phyloP scores from a whole-genome alignment of 1,140 invertebrate species.

The Branchinecta lynchi region DNA sequence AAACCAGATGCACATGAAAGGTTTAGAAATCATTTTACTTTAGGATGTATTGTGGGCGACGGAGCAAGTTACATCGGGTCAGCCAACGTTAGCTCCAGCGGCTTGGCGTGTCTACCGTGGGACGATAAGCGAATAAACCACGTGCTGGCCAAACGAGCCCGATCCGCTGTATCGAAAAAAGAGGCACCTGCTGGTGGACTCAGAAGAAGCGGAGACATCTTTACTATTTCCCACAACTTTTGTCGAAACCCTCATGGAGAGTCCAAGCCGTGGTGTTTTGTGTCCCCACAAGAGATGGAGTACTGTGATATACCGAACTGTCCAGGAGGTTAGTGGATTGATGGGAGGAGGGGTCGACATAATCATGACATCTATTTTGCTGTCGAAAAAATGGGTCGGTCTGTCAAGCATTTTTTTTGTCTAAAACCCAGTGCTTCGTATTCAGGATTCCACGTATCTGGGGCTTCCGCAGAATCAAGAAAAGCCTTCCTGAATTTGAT shows the following conservation, averaged over 20 bases:
- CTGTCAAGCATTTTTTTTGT: no score
- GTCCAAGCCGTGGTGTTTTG: slow-evolving; percentile 41
- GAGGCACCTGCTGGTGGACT: slow-evolving; percentile 14
- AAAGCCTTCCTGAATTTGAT: no score
- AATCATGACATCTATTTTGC: no score
- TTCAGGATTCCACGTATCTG: no score
- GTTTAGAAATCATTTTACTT: background rate
- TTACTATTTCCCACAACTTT: slow-evolving; percentile 35
- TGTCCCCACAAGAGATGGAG: slow-evolving; percentile 32
- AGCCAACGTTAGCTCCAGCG: slow-evolving; percentile 36
- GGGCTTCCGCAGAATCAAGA: no score
- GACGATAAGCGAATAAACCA: slow-evolving; percentile 30
- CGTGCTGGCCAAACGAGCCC: slow-evolving; percentile 27
- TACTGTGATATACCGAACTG: slow-evolving; percentile 41
- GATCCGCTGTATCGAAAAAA: slow-evolving; percentile 22
- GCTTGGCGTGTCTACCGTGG: slow-evolving; percentile 38
- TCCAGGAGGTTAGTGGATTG: slow-evolving; percentile 22
- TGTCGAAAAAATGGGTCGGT: no score
- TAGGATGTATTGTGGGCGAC: slow-evolving; percentile 37
- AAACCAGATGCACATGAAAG: background rate
- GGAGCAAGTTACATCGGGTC: slow-evolving; percentile 36
- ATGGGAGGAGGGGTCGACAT: no score
- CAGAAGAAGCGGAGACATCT: slow-evolving; percentile 23
- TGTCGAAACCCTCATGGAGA: slow-evolving; percentile 40
- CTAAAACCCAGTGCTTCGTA: no score